phyloP scores from a whole-genome alignment of 1,140 invertebrate genomes.

The Saccostrea echinata region DNA sequence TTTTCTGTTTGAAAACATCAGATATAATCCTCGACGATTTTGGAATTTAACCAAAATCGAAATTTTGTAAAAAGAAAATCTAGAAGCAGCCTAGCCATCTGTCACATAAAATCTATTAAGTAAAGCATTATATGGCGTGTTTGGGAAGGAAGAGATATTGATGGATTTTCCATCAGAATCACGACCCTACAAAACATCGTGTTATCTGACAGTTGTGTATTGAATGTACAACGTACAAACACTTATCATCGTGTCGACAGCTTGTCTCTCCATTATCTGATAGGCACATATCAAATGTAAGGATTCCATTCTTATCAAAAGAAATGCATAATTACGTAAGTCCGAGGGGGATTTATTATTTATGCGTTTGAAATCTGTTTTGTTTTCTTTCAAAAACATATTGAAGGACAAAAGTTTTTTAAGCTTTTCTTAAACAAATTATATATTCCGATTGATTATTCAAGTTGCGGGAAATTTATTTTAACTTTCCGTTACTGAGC shows the following conservation, averaged over 20 bases:
- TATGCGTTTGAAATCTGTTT: too few species aligned
- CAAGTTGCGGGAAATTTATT: too few species aligned
- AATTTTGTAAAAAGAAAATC: background rate
- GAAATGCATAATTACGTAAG: background rate
- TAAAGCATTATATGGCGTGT: background rate
- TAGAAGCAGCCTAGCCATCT: background rate
- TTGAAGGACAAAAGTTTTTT: too few species aligned
- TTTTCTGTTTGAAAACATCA: background rate
- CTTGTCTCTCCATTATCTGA: background rate
- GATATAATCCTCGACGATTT: background rate
- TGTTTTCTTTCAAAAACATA: too few species aligned
- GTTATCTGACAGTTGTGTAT: background rate
- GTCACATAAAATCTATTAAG: background rate
- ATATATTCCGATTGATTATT: too few species aligned
- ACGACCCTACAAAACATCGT: background rate
- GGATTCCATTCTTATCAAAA: background rate
- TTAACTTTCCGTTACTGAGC: too few species aligned
- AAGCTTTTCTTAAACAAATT: too few species aligned
- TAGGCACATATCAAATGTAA: background rate
- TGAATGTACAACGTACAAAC: background rate
- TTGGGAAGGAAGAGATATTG: background rate
- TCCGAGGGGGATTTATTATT: too few species aligned
- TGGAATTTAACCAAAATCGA: conserved; percentile 26
- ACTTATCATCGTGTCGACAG: conserved; percentile 1
- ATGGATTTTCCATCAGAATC: conserved; percentile 21